Conservation (phyloP, 2,797 vertebrate species). For the Halcyon leucocephala region DNA sequence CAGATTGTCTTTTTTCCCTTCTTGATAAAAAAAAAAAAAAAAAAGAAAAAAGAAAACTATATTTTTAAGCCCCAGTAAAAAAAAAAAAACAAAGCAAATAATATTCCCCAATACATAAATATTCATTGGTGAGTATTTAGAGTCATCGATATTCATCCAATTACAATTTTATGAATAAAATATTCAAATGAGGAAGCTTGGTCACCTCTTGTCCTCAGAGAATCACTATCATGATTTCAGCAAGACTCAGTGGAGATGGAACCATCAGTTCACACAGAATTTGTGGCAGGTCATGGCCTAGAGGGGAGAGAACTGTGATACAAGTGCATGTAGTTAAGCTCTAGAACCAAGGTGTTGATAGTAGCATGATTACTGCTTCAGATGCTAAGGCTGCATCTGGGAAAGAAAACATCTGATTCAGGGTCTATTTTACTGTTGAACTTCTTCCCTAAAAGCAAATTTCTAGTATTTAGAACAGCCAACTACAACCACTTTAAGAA, state of each 20-base stretch:
- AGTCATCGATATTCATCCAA: neutral
- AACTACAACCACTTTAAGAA: neutral
- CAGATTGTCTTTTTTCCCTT: neutral
- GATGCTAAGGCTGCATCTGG: neutral
- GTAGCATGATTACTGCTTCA: neutral
- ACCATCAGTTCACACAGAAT: neutral
- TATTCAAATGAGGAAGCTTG: neutral
- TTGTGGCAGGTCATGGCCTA: neutral
- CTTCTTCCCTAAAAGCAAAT: neutral
- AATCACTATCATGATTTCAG: neutral
- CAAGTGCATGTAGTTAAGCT: neutral
- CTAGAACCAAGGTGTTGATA: neutral
- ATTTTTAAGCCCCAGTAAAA: neutral
- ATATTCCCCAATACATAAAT: neutral
- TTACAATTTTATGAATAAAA: neutral
- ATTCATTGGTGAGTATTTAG: neutral
- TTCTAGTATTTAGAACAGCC: neutral
- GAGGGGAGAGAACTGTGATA: neutral
- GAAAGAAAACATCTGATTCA: neutral
- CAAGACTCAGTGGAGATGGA: neutral
- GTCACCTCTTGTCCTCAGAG: neutral
- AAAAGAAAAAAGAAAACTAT: neutral
- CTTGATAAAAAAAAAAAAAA: neutral
- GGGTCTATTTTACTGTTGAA: neutral
- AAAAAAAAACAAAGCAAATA: neutral